Evolutionary conservation across 1,140 invertebrate genomes (phyloP).

Genomic region (Zaprionus gabonicus): DNA sequence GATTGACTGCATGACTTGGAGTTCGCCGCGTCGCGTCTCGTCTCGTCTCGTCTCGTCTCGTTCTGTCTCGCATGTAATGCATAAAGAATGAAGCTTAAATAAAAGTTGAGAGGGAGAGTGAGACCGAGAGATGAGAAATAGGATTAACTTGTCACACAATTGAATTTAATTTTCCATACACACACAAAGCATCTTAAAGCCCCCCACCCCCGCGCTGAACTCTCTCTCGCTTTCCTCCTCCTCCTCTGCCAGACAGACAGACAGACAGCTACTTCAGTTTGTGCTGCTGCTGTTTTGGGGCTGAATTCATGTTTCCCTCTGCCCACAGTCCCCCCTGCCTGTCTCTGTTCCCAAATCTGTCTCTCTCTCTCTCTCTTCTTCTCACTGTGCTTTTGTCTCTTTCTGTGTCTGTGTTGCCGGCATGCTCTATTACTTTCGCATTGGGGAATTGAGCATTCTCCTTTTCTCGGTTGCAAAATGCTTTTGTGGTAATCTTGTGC

Average conservation of each 20-base stretch:
- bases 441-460: constrained; percentile 61
- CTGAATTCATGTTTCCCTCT: constrained; percentile 20
- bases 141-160: constrained; percentile 84
- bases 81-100: constrained; percentile 83
- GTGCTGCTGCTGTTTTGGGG: constrained; percentile 34
- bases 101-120: constrained; percentile 63
- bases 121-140: constrained; percentile 72
- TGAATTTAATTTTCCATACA: constrained; percentile 83
- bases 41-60: constrained; percentile 4
- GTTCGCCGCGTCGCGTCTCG: constrained; percentile 22
- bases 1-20: constrained; percentile 48
- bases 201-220: not conserved
- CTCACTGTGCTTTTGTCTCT: not conserved
- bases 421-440: constrained; percentile 62
- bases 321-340: not conserved
- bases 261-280: constrained; percentile 31
- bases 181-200: constrained; percentile 58
- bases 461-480: constrained; percentile 15
- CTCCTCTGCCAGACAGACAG: not conserved
- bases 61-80: constrained; percentile 69
- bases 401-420: constrained; percentile 10
- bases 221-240: not conserved
- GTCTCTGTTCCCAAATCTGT: not conserved
- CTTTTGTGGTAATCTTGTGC: constrained; percentile 64
- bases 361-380: not conserved